Percentiles rank a stretch among this genome's conserved stretches.
These are phyloP conservation scores for Psephotus haematonotus DNA, from an alignment of 2,113 vertebrate genomes.

Conservation along the genomic window DNA sequence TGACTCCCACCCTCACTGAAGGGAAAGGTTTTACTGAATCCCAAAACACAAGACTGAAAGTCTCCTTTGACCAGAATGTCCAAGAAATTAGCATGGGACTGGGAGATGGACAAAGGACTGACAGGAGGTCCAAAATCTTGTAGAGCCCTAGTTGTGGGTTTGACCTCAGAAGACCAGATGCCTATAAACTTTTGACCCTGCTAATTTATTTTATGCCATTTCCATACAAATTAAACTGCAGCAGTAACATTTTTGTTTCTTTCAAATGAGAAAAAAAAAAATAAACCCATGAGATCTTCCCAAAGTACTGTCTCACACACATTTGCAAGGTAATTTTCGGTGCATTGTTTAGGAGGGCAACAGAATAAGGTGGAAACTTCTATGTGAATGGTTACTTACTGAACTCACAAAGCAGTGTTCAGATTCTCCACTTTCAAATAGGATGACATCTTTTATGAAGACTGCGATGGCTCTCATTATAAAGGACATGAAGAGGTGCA, in stretches of 20 bases:
- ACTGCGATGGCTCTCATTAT: constrained; percentile 91
- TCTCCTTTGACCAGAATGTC: not conserved
- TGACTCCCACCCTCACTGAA: not conserved
- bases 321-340: not conserved
- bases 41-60: not conserved
- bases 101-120: not conserved
- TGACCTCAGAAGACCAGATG: not conserved
- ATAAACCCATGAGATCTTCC: not conserved
- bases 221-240: not conserved
- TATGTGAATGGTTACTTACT: constrained; percentile 73
- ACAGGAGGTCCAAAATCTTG: not conserved
- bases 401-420: constrained; percentile 84
- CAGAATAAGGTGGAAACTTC: not conserved
- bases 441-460: constrained; percentile 89
- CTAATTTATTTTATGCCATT: not conserved
- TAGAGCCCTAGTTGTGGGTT: not conserved
- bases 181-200: not conserved
- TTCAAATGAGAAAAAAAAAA: not conserved
- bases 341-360: not conserved
- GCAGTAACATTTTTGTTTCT: not conserved
- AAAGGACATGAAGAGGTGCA: constrained; percentile 93
- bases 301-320: not conserved
- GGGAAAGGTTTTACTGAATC: not conserved
- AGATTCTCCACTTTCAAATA: constrained; percentile 82
- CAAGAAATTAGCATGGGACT: not conserved